phyloP scores from a whole-genome alignment of 2,113 vertebrate genomes.

The Pitta sordida region DNA sequence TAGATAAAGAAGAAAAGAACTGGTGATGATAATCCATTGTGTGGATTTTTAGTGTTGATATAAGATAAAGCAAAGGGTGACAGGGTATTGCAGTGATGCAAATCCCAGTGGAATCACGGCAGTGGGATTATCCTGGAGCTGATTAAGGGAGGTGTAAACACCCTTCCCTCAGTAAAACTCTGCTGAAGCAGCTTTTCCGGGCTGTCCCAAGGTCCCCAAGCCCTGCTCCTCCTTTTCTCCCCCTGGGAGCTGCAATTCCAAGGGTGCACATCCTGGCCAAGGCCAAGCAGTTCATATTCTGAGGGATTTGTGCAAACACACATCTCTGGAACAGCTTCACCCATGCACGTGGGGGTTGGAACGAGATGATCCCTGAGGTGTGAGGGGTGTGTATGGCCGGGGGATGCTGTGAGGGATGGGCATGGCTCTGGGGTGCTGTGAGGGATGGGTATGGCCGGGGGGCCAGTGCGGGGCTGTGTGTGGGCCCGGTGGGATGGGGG shows the following conservation, averaged over 20 bases:
- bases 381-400: too few species aligned
- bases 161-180: neutral
- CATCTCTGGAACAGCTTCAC: neutral
- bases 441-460: too few species aligned
- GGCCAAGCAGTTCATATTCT: neutral
- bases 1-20: neutral
- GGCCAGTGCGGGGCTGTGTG: too few species aligned
- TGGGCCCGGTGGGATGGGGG: too few species aligned
- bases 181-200: neutral
- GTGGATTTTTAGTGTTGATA: neutral
- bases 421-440: too few species aligned
- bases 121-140: neutral
- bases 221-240: neutral
- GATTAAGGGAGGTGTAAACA: neutral
- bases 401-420: too few species aligned
- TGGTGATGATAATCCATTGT: neutral
- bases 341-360: neutral
- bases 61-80: neutral
- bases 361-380: neutral
- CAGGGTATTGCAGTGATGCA: neutral
- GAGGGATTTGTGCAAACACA: neutral
- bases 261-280: neutral
- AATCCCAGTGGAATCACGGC: neutral
- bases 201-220: neutral
- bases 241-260: rapidly evolving